phyloP scores from a whole-genome alignment of 2,797 vertebrate species.

The Falco rusticolus region DNA sequence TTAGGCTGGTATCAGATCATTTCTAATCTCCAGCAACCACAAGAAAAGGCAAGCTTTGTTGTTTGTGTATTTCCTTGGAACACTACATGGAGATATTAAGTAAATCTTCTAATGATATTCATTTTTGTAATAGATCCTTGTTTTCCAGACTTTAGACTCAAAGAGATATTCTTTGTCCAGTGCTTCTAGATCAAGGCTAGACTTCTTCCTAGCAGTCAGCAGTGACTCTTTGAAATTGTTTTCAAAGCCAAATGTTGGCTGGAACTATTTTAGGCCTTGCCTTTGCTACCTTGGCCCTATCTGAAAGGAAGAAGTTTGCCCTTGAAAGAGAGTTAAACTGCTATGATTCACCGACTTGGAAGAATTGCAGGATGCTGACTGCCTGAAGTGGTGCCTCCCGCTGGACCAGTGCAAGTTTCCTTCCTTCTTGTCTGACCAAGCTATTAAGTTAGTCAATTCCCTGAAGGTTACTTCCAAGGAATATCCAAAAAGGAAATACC shows the following conservation, averaged over 20 bases:
- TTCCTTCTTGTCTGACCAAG: slow-evolving; percentile 80
- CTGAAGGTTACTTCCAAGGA: slow-evolving; percentile 71
- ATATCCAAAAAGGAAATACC: slow-evolving; percentile 77
- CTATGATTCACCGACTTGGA: slow-evolving; percentile 79
- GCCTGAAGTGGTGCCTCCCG: slow-evolving; percentile 72
- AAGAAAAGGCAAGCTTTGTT: not conserved
- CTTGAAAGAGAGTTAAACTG: slow-evolving; percentile 76
- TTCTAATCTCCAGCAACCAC: not conserved
- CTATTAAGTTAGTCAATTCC: slow-evolving; percentile 76
- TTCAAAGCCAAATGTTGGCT: slow-evolving; percentile 57
- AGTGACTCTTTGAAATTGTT: slow-evolving; percentile 54
- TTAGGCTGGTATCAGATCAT: not conserved
- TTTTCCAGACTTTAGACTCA: slow-evolving; percentile 4
- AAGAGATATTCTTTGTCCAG: slow-evolving; percentile 13
- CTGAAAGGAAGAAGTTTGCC: slow-evolving; percentile 78
- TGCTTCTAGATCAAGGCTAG: slow-evolving; percentile 43
- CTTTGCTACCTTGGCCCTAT: slow-evolving; percentile 71
- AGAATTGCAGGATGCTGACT: slow-evolving; percentile 83
- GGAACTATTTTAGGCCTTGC: slow-evolving; percentile 75
- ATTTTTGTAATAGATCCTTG: not conserved
- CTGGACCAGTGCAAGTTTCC: slow-evolving; percentile 75
- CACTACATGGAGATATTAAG: not conserved
- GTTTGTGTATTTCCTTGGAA: not conserved
- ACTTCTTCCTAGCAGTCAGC: slow-evolving; percentile 5
- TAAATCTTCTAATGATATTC: not conserved